Base-by-base conservation (phyloP, 2,888 invertebrate species). In the Lissocephala sabroskyi region DNA sequence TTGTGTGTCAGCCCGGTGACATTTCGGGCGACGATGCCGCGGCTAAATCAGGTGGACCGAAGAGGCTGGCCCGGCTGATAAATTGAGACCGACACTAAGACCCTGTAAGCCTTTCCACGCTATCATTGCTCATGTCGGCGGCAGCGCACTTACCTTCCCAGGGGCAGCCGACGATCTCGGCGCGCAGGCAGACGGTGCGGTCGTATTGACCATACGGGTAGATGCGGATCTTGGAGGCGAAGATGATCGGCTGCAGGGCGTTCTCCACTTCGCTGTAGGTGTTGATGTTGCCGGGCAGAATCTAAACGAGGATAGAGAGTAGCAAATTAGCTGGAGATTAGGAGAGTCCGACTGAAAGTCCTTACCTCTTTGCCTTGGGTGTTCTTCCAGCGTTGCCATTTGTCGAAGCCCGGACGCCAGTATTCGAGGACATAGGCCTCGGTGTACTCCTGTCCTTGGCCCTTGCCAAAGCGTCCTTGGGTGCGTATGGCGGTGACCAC, bases 401-500 rank as follows among this genome's bases (percentile, higher is more conserved):
- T 89, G 62, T 87, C 86, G 70, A 91, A 87, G 30, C 90, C 89
- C 6, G 90, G 89, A 46, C 92, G 86, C 89, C 90, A 91, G 80
- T 93, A 93, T 70, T 93, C 92, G 61, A 94, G 84, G 80, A 90
- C 89, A 85, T 92, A 94, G 57, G 89, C 88, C 80, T 93, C 92
- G 23, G 92, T 90, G 81, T 89, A 94, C 82, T 95, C 94, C 79
- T 91, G 90, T 23, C 94, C 94, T 81, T 92, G 89, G 56, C 94
- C 94, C 80, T 92, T 92, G 41, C 92, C 94, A 78, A 90, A 94
- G 39, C 94, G 88, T 26, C 94, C 94, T 84, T 94, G 94, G n/a
- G 93, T 93, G 63, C 90, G 89, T 45, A 88, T 87, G 30, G 88
- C 88, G 40, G 91, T 91, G 62, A 94, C 87, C 49, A 92, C 88